Conservation (phyloP, 2,113 vertebrate genomes). For the Nicator chloris region DNA sequence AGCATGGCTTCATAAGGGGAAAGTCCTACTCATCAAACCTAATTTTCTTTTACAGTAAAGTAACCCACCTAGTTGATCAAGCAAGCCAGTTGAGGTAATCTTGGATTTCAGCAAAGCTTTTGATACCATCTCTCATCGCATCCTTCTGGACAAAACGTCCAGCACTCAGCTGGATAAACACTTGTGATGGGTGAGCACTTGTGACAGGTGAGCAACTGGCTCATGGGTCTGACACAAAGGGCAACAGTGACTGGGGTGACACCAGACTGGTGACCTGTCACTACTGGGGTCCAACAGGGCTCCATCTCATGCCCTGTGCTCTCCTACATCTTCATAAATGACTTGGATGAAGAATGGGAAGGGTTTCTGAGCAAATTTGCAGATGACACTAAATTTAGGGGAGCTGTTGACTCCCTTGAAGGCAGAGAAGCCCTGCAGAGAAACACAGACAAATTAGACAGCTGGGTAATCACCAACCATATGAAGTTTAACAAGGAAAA, state of each 20-base stretch:
- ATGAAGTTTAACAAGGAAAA: neutral
- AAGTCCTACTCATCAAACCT: neutral
- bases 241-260: neutral
- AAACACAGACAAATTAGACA: neutral
- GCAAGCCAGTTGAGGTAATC: neutral
- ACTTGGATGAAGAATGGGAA: neutral
- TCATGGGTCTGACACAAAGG: neutral
- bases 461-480: neutral
- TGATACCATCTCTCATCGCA: fast-evolving
- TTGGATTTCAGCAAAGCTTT: neutral
- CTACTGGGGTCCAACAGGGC: neutral
- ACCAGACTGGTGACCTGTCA: neutral
- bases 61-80: neutral
- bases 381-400: neutral
- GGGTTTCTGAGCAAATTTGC: neutral
- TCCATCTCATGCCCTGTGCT: neutral
- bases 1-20: neutral
- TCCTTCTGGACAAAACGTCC: neutral
- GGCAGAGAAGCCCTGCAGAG: neutral
- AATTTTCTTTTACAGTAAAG: neutral
- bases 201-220: neutral
- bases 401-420: neutral
- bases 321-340: neutral
- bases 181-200: too few species aligned
- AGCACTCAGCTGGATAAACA: neutral